Percentiles rank a stretch among this genome's conserved stretches.
Evolutionary conservation across 2,797 vertebrate genomes (phyloP).

Genomic region (Liparis tanakae): DNA sequence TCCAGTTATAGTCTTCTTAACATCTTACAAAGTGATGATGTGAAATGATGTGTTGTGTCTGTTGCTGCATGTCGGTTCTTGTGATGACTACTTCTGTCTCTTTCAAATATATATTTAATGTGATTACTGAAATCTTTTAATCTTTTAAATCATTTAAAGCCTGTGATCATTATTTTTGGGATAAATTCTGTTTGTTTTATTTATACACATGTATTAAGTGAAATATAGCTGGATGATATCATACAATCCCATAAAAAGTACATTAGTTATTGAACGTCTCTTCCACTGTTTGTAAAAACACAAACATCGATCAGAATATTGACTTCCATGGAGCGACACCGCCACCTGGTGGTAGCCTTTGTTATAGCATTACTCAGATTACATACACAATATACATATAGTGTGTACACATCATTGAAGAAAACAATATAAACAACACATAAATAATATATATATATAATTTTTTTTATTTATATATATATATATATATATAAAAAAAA

Average conservation of each 20-base stretch:
- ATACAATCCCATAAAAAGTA: not conserved
- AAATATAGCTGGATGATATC: not conserved
- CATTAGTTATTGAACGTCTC: not conserved
- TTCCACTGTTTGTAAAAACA: conserved; percentile 4
- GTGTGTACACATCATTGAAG: no score
- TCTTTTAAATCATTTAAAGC: not conserved
- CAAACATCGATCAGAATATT: not conserved
- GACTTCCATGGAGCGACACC: conserved; percentile 56
- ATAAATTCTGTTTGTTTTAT: not conserved
- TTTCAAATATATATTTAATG: conserved; percentile 10
- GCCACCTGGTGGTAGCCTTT: conserved; percentile 69
- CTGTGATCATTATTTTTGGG: not conserved
- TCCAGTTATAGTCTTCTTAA: no score
- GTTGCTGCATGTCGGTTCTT: conserved; percentile 21
- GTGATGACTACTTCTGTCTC: conserved; percentile 9
- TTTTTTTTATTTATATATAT: no score
- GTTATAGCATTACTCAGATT: conserved; percentile 11
- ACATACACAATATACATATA: not conserved
- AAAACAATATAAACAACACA: no score
- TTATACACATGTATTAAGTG: not conserved
- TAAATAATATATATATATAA: no score
- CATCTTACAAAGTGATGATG: conserved; percentile 16
- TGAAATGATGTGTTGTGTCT: conserved; percentile 14
- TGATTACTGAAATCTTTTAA: not conserved
- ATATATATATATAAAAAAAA: no score